A percentile compares a stretch with the other conserved stretches of the same genome.
Evolutionary conservation across 2,888 invertebrate species (phyloP).

Genomic region (Xanthorhoe designata): DNA sequence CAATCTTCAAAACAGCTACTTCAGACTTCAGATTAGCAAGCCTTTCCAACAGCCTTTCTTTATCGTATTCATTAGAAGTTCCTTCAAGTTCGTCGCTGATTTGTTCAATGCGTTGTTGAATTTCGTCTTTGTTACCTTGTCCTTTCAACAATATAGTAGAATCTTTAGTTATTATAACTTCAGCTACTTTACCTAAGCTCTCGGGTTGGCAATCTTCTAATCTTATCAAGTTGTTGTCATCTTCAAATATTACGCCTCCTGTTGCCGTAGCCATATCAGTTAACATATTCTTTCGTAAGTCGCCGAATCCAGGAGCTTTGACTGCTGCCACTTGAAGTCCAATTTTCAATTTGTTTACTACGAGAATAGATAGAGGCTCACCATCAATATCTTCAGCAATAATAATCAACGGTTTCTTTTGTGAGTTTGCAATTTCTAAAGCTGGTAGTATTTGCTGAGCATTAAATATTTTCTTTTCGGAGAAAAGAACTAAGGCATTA

Average conservation of each 20-base stretch:
- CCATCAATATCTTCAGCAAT: conserved; percentile 98
- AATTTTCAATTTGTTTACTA: conserved; percentile 94
- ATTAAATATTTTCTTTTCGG: conserved; percentile 98
- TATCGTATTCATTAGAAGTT: conserved; percentile 95
- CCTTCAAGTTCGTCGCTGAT: conserved; percentile 93
- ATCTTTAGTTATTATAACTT: conserved; percentile 96
- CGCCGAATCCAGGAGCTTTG: conserved; percentile 98
- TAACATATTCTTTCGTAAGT: conserved; percentile 94
- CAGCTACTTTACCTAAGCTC: conserved; percentile 94
- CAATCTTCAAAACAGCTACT: conserved; percentile 91
- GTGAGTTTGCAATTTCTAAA: conserved; percentile 95
- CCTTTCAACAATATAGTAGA: conserved; percentile 90
- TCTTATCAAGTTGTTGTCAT: conserved; percentile 94
- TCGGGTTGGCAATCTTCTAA: conserved; percentile 93
- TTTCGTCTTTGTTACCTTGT: conserved; percentile 91
- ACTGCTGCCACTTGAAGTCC: conserved; percentile 97
- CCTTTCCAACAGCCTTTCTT: conserved; percentile 94
- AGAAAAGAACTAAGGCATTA: conserved; percentile 95
- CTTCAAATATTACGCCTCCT: conserved; percentile 96
- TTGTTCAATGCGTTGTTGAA: conserved; percentile 91
- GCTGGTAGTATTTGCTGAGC: conserved; percentile 98
- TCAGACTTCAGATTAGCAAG: conserved; percentile 94
- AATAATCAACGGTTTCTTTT: conserved; percentile 96
- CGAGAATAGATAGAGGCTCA: conserved; percentile 95
- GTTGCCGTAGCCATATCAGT: conserved; percentile 96